These are phyloP conservation scores for Pimpla rufipes DNA, from an alignment of 2,888 invertebrate species.

Conservation along the genomic window DNA sequence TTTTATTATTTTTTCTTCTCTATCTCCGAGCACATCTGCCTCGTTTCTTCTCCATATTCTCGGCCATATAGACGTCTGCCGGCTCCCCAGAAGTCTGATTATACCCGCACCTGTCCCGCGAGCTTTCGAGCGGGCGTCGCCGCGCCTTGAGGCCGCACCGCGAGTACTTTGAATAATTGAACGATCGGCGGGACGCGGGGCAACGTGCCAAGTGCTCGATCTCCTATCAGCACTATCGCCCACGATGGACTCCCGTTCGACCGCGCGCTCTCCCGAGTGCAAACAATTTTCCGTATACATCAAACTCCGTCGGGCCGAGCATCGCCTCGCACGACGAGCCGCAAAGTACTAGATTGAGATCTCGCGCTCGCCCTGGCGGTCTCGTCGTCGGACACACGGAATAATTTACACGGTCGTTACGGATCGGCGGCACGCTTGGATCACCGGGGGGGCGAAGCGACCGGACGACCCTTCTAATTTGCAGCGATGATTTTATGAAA, in stretches of 20 bases:
- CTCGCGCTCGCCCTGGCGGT: not conserved
- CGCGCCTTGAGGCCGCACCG: slow-evolving; percentile 3
- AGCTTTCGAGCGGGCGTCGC: slow-evolving; percentile 36
- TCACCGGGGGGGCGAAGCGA: not conserved
- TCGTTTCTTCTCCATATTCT: slow-evolving; percentile 3
- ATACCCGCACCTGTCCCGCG: slow-evolving; percentile 24
- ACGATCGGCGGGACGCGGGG: slow-evolving; percentile 56
- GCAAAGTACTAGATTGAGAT: slow-evolving; percentile 4
- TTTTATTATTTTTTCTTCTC: slow-evolving; percentile 3
- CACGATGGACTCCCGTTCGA: slow-evolving; percentile 29
- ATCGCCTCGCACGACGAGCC: slow-evolving; percentile 11
- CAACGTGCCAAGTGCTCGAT: slow-evolving; percentile 65
- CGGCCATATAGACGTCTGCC: not conserved
- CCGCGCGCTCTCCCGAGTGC: slow-evolving; percentile 24
- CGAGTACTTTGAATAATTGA: slow-evolving; percentile 70
- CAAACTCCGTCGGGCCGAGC: slow-evolving; percentile 6
- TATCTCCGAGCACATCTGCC: slow-evolving; percentile 5
- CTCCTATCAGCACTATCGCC: slow-evolving; percentile 33
- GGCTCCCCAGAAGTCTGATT: slow-evolving; percentile 21
- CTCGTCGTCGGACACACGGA: not conserved
- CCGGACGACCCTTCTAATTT: not conserved
- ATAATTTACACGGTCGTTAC: not conserved
- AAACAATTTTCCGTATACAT: slow-evolving; percentile 56
- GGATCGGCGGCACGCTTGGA: not conserved
- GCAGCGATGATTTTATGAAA: not conserved